A percentile compares a stretch with the other conserved stretches of the same genome.
These are phyloP conservation scores for Glomeris maerens DNA, from an alignment of 1,140 invertebrate genomes.

Conservation along the genomic window DNA sequence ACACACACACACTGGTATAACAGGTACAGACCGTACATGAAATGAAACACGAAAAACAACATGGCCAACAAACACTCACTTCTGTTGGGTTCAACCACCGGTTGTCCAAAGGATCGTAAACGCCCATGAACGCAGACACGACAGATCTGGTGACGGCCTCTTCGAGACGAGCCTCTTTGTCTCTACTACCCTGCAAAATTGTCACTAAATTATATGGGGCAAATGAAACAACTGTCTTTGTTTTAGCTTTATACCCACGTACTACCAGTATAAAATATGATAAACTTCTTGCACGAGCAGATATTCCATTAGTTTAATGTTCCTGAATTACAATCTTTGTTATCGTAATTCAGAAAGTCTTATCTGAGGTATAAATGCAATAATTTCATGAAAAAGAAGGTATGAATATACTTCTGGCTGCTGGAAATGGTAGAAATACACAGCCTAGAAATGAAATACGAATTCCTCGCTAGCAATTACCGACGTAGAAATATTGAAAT, in stretches of 20 bases:
- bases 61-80: not conserved
- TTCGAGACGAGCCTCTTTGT: constrained; percentile 1
- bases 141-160: constrained; percentile 1
- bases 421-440: no score
- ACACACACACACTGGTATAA: no score
- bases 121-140: not conserved
- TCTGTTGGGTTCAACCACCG: constrained; percentile 11
- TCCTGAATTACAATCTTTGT: not conserved
- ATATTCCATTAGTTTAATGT: not conserved
- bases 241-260: not conserved
- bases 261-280: no score
- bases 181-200: not conserved
- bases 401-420: no score
- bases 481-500: no score
- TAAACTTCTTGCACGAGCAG: not conserved
- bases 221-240: not conserved
- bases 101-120: not conserved
- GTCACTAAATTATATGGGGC: not conserved
- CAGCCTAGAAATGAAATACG: no score
- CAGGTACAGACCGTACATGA: no score
- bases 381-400: no score
- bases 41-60: no score
- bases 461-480: no score
- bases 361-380: no score
- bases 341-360: not conserved